Base-by-base conservation (phyloP, 2,113 vertebrate genomes). In the Cranoglanis bouderius region DNA sequence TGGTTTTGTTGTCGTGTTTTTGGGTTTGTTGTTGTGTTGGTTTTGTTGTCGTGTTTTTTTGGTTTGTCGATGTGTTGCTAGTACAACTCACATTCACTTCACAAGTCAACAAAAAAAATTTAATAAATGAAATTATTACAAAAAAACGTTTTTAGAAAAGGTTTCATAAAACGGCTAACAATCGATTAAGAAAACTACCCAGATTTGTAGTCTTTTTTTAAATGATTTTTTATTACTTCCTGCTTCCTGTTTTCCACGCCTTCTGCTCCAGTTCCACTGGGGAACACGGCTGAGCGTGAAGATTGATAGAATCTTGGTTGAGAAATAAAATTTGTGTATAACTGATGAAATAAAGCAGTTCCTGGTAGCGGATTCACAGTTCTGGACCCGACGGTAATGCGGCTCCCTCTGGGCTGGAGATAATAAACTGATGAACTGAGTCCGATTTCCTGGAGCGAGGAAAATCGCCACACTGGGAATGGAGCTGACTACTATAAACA, bases 401-500 rank as follows among this genome's bases (percentile, higher is more conserved):
- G 82, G 40, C 55, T 84, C 82, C 82, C 59, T 8, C 26, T 10
- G 26, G 82, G 82, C 59, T n/a, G 14, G 16, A 65, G 40, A 84
- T 86, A 75, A 86, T 86, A 86, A 86, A 75, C 51, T 26, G 85
- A 40, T 53, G 85, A 40, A 72, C 70, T 32, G 53, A 86, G 38
- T 46, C 51, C 7, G 53, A 75, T 86, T 86, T 86, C 70, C 70
- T 86, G 85, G 38, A 77, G 85, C 72, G 85, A 43, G 38, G 72
- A 77, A 86, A 77, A 75, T 74, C 6, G 38, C 21, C 51, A 77
- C 70, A 46, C 85, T 86, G 85, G 70, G 85, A 86, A 59, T 6
- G 4, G 24, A 86, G 85, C 85, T 32, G 43, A 65, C 38, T 75
- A n/a, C 85, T 59, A 77, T 61, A 86, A 86, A 86, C 85, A 86